phyloP scores from a whole-genome alignment of 1,140 invertebrate species.

The Phortica variegata region DNA sequence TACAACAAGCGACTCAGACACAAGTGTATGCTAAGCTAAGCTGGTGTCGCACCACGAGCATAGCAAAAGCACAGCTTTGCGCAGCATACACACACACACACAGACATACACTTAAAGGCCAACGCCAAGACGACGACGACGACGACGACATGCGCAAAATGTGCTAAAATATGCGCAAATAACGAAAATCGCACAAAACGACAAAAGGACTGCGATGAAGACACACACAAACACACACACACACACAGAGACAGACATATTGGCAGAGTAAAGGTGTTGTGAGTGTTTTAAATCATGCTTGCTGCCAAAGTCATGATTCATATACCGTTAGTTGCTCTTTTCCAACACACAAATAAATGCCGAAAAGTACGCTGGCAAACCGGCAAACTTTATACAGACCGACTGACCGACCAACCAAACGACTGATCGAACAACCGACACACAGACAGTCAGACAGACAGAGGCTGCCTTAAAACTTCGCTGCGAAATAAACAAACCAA shows the following conservation, averaged over 20 bases:
- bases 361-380: constrained; percentile 38
- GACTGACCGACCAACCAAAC: too few relatives aligned
- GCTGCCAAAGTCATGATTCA: constrained; percentile 57
- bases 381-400: too few relatives aligned
- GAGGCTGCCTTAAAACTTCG: background rate
- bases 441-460: too few relatives aligned
- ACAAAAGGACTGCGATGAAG: constrained; percentile 6
- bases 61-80: too few relatives aligned
- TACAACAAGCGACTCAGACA: too few relatives aligned
- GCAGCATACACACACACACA: too few relatives aligned
- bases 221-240: constrained; percentile 17
- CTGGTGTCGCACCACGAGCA: too few relatives aligned
- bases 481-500: too few relatives aligned
- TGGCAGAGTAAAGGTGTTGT: constrained; percentile 11
- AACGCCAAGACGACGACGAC: too few relatives aligned
- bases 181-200: constrained; percentile 17
- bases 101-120: background rate
- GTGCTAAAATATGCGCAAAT: constrained; percentile 53
- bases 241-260: constrained; percentile 6
- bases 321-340: constrained; percentile 56
- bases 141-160: constrained; percentile 36
- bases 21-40: too few relatives aligned
- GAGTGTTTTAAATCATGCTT: constrained; percentile 55
- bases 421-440: too few relatives aligned
- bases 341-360: constrained; percentile 54